Conservation (phyloP, 1,140 invertebrate genomes). For the Caenorhabditis tropicalis region DNA sequence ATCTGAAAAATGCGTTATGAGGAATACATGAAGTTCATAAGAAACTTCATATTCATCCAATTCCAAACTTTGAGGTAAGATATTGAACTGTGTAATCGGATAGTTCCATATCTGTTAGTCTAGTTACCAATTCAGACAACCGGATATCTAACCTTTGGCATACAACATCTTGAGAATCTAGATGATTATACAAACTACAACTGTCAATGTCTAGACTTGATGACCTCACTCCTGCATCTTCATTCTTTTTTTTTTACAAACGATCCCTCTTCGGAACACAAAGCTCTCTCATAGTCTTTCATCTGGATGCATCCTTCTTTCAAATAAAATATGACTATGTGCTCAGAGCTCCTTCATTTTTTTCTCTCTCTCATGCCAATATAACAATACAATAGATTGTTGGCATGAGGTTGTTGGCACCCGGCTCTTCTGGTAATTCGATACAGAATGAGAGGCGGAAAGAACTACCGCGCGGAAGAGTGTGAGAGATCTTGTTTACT, state of each 20-base stretch:
- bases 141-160: background rate
- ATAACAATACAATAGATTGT: slow-evolving; percentile 20
- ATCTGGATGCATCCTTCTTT: slow-evolving; percentile 10
- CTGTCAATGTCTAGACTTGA: slow-evolving; percentile 21
- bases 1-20: too few species aligned
- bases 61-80: too few species aligned
- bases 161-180: background rate
- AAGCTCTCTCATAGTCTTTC: background rate
- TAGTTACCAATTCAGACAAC: background rate
- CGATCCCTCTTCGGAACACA: slow-evolving; percentile 18
- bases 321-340: slow-evolving; percentile 36
- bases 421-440: slow-evolving; percentile 30
- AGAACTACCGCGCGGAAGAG: slow-evolving; percentile 3
- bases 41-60: too few species aligned
- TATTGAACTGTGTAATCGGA: too few species aligned
- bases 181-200: background rate
- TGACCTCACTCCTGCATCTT: slow-evolving; percentile 1
- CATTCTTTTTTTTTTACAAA: background rate
- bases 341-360: background rate
- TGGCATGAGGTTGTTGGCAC: slow-evolving; percentile 37
- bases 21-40: too few species aligned
- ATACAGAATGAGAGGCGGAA: slow-evolving; percentile 20
- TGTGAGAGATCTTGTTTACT: background rate
- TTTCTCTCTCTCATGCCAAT: background rate
- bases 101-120: too few species aligned